Base-by-base conservation (phyloP, 2,113 vertebrate species). In the Colinus virginianus region DNA sequence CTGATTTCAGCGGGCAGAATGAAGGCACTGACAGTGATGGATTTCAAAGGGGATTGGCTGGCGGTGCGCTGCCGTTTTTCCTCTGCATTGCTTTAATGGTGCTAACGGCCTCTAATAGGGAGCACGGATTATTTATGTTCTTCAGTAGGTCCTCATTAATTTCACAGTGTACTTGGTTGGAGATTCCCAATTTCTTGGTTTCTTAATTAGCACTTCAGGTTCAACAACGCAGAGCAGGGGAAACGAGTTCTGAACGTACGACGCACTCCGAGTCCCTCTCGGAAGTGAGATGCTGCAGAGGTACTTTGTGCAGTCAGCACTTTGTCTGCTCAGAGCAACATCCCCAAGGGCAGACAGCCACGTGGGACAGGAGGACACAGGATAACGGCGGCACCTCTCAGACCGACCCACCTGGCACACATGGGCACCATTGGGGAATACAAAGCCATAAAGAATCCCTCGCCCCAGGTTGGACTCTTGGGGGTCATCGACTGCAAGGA, bases 101-200 rank as follows among this genome's bases (percentile, higher is more conserved):
- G 85, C 78, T 93, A 76, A 90, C 68, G 17, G 40, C 62, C 78
- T 51, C 75, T 78, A 84, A 94, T 64, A 67, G 72, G 69, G 79
- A 90, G 70, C 90, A 61, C 1, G 3, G 89, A 20, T 86, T 79
- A 85, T 87, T 89, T 76, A 79, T 76, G 90, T 71, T 78, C 85
- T 23, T 82, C 62, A 55, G 84, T 30, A 56, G 78, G 80, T 79
- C 49, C 88, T 71, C 84, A 71, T 87, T 83, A 88, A 90, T 94
- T 91, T 85, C 58, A 48, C 62, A 63, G 64, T 4, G n/a, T 59
- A 1, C 34, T 56, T 22, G 76, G 58, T 76, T 51, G 90, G 78
- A 74, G 71, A 87, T 66, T 78, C 59, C 63, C 0, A 11, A 62
- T 78, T 78, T 17, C 80, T 62, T 2, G 23, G 63, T 22, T 79